Base-by-base conservation (phyloP, 92 coral and sea anemone genomes). In the Meandrina meandrites region DNA sequence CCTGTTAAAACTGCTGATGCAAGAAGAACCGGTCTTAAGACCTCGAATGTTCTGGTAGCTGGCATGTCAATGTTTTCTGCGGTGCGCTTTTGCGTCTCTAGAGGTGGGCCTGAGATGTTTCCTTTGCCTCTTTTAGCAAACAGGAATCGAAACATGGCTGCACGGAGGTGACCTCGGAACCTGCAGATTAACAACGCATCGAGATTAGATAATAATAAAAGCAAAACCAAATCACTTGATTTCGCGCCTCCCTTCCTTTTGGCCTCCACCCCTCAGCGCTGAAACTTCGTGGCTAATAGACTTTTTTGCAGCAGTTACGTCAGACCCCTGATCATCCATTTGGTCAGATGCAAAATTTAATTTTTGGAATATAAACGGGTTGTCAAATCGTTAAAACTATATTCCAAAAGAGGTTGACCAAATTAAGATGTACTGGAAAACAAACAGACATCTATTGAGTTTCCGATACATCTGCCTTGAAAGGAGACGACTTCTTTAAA, bases 1-100 rank as follows among this genome's bases (percentile, higher is more conserved):
- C 93, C 93, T 79, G 86, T 79, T 9, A 91, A 82, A 75, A 42
- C 81, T 8, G 91, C 81, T 5, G 91, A 85, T 22, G 84, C 84
- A 22, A 80, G 70, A 8, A 86, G 50, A 54, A 86, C 78, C 1
- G 84, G 84, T 28, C 53, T 47, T 28, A 86, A 80, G 36, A 68
- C 71, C n/a, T 86, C 31, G 17, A 86, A 64, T 47, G 89, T 76
- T 76, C 30, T 76, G 3, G 88, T 15, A 42, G 54, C 28, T 30
- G 82, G 45, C 82, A 85, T 85, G n/a, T 85, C 88, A 30, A 77
- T n/a, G 28, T 56, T 75, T 16, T 47, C 66, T 62, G 71, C 8
- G 71, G 35, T 75, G 77, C 24, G 45, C 32, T 73, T 10, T 1
- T 78, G 62, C 32, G 64, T 56, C 78, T 86, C 36, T 67, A 86